These are phyloP conservation scores for Eumeta japonica DNA, from an alignment of 1,140 invertebrate genomes.

Conservation along the genomic window DNA sequence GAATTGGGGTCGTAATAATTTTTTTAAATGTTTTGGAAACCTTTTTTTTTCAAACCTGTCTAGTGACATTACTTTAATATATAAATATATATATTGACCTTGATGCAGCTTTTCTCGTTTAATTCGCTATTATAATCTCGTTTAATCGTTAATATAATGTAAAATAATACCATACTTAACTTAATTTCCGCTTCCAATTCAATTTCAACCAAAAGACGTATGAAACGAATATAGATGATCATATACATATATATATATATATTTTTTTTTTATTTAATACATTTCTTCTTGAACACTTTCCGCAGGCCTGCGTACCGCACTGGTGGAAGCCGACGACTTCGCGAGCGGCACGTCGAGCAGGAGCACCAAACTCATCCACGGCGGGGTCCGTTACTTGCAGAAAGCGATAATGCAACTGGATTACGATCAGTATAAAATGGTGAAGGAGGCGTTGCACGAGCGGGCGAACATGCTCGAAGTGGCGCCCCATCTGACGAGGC, in stretches of 20 bases:
- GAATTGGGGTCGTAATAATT: not conserved
- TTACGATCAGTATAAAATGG: constrained; percentile 93
- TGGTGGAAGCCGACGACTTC: constrained; percentile 97
- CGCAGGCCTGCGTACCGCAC: constrained; percentile 91
- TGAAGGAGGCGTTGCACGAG: constrained; percentile 96
- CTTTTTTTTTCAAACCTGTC: constrained; percentile 8
- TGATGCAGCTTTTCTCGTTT: too few species aligned
- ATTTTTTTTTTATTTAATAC: too few species aligned
- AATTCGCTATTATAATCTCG: too few species aligned
- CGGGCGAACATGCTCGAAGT: constrained; percentile 90
- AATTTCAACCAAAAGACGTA: too few species aligned
- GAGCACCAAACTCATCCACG: constrained; percentile 98
- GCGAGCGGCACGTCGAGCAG: constrained; percentile 94
- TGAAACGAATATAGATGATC: too few species aligned
- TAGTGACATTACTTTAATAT: too few species aligned
- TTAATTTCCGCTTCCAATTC: too few species aligned
- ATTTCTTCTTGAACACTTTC: too few species aligned
- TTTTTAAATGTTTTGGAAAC: constrained; percentile 1
- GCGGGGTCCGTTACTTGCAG: constrained; percentile 96
- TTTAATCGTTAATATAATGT: too few species aligned
- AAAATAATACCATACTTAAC: too few species aligned
- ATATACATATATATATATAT: too few species aligned
- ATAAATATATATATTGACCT: too few species aligned
- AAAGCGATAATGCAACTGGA: constrained; percentile 96
- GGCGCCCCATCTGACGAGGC: constrained; percentile 94